These are phyloP conservation scores for Bombus terrestris DNA, from an alignment of 1,140 invertebrate genomes.

Conservation along the genomic window DNA sequence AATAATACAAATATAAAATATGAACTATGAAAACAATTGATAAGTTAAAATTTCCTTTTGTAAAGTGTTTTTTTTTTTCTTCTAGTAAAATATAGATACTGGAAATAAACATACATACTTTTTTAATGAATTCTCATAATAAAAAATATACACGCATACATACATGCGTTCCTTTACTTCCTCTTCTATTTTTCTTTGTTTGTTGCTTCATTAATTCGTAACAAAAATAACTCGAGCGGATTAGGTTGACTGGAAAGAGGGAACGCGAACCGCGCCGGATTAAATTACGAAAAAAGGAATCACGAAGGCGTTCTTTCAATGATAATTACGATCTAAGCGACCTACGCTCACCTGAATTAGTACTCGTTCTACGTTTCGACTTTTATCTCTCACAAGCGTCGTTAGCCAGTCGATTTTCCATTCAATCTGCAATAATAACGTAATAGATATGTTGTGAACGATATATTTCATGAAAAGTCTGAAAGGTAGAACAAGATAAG, in stretches of 20 bases:
- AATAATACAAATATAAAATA: no score
- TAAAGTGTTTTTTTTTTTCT: not conserved
- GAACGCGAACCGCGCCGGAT: not conserved
- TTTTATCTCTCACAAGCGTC: not conserved
- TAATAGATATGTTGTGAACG: not conserved
- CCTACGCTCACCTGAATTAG: not conserved
- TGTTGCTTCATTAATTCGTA: not conserved
- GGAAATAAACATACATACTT: no score
- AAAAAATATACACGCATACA: not conserved
- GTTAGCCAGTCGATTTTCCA: not conserved
- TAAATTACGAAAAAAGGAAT: not conserved
- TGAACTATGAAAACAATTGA: not conserved
- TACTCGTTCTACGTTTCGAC: not conserved
- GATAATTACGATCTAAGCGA: conserved; percentile 15
- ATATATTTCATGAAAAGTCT: not conserved
- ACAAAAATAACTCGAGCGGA: not conserved
- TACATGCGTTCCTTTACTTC: no score
- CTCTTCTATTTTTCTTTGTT: not conserved
- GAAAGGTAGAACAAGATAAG: no score
- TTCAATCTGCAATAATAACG: not conserved
- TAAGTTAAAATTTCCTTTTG: not conserved
- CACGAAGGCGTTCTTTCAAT: not conserved
- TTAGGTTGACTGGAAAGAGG: not conserved
- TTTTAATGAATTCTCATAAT: not conserved
- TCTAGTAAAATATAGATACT: no score